phyloP scores from a whole-genome alignment of 2,888 invertebrate species.

The Cryptophagus acutangulus region DNA sequence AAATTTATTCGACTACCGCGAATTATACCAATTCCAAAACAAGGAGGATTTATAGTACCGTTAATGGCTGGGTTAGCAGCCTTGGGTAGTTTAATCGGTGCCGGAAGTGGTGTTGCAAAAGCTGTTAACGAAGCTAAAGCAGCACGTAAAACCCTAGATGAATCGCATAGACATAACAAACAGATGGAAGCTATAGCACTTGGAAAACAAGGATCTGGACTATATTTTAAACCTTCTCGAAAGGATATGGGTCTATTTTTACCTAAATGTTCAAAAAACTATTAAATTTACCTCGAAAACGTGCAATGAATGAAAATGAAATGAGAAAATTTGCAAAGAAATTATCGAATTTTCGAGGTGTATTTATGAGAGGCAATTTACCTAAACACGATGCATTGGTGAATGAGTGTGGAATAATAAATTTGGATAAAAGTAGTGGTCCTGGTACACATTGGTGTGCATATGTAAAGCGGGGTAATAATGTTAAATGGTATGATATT shows the following conservation, averaged over 20 bases:
- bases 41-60: conserved; percentile 34
- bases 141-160: conserved; percentile 23
- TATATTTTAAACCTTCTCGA: conserved; percentile 11
- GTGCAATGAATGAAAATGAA: too few species aligned
- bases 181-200: conserved; percentile 26
- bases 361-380: too few species aligned
- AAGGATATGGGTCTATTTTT: conserved; percentile 13
- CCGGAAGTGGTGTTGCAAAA: conserved; percentile 25
- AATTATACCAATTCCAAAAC: conserved; percentile 34
- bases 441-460: too few species aligned
- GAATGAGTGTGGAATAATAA: too few species aligned
- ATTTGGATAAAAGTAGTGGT: too few species aligned
- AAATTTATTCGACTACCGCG: conserved; percentile 14
- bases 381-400: too few species aligned
- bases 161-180: conserved; percentile 28
- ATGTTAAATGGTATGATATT: too few species aligned
- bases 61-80: conserved; percentile 30
- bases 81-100: conserved; percentile 20
- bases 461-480: too few species aligned
- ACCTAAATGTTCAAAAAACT: too few species aligned
- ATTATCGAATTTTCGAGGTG: too few species aligned
- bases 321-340: too few species aligned
- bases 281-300: too few species aligned
- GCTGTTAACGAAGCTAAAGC: conserved; percentile 25
- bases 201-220: conserved; percentile 20